phyloP scores from a whole-genome alignment of 1,140 invertebrate species.

The Drosophila nikananu region DNA sequence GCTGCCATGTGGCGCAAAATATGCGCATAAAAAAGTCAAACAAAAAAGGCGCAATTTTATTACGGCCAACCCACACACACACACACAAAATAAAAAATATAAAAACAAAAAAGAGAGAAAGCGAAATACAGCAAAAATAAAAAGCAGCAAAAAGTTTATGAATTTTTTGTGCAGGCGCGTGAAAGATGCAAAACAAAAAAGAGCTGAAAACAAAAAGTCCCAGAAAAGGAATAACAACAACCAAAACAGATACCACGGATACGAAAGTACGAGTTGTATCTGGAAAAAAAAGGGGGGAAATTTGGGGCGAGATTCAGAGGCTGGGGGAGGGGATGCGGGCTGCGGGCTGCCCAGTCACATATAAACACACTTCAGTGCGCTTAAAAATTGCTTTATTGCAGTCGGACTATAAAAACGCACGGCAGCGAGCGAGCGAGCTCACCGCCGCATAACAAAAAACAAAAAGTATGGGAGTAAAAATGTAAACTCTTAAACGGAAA shows the following conservation, averaged over 20 bases:
- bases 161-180: slow-evolving; percentile 83
- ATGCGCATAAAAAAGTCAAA: slow-evolving; percentile 80
- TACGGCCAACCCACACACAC: slow-evolving; percentile 58
- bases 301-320: neutral
- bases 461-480: slow-evolving; percentile 48
- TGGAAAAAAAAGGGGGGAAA: slow-evolving; percentile 10
- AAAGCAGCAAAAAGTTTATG: slow-evolving; percentile 79
- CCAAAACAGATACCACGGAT: slow-evolving; percentile 55
- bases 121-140: slow-evolving; percentile 28
- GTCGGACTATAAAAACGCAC: slow-evolving; percentile 82
- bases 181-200: slow-evolving; percentile 73
- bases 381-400: slow-evolving; percentile 84
- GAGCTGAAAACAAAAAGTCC: slow-evolving; percentile 21
- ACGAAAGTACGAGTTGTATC: slow-evolving; percentile 49
- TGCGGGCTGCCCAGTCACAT: slow-evolving; percentile 68
- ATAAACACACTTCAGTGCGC: slow-evolving; percentile 83
- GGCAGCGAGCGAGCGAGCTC: slow-evolving; percentile 46
- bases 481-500: slow-evolving; percentile 54
- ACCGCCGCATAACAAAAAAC: slow-evolving; percentile 31
- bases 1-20: slow-evolving; percentile 79
- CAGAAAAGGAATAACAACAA: slow-evolving; percentile 40
- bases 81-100: slow-evolving; percentile 32
- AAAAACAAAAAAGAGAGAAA: slow-evolving; percentile 21
- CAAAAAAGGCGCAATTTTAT: slow-evolving; percentile 78
- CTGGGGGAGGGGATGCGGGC: neutral